A percentile compares a stretch with the other conserved stretches of the same genome.
phyloP scores from a whole-genome alignment of 2,797 vertebrate species.

The Brachymystax lenok region DNA sequence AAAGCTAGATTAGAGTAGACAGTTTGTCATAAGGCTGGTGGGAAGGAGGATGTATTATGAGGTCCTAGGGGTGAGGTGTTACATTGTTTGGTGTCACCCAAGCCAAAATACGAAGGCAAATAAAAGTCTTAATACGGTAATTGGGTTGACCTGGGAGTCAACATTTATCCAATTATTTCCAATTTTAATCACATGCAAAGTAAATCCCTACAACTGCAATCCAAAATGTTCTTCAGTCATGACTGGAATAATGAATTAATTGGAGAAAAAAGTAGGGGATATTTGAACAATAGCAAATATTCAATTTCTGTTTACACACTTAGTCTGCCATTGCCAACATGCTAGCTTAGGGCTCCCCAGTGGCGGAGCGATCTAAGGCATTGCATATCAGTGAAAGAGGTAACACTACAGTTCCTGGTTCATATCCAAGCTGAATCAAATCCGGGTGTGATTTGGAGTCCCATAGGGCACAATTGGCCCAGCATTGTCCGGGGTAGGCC shows the following conservation, averaged over 20 bases:
- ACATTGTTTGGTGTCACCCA: conserved; percentile 30
- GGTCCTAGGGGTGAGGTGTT: conserved; percentile 1
- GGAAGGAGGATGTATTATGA: conserved; percentile 19
- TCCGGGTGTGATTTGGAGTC: too few species aligned
- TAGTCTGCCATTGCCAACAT: neutral
- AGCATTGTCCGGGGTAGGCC: too few species aligned
- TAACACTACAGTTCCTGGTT: too few species aligned
- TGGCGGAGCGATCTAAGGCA: too few species aligned
- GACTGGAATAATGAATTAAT: conserved; percentile 19
- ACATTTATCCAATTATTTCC: conserved; percentile 52
- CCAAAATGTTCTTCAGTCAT: conserved; percentile 30
- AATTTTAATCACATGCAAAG: conserved; percentile 57
- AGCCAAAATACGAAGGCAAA: conserved; percentile 52
- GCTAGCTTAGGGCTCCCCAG: neutral
- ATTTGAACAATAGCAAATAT: neutral
- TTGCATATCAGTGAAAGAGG: too few species aligned
- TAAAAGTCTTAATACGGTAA: conserved; percentile 49
- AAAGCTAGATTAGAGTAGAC: conserved; percentile 22
- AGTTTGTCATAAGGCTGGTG: conserved; percentile 3
- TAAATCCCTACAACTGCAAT: conserved; percentile 32
- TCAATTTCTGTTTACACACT: neutral
- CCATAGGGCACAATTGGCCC: too few species aligned
- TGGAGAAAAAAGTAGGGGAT: neutral
- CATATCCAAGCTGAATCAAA: too few species aligned
- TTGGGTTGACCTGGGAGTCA: conserved; percentile 51